Evolutionary conservation across 2,888 invertebrate species (phyloP).

Genomic region (Nomada ferruginata): DNA sequence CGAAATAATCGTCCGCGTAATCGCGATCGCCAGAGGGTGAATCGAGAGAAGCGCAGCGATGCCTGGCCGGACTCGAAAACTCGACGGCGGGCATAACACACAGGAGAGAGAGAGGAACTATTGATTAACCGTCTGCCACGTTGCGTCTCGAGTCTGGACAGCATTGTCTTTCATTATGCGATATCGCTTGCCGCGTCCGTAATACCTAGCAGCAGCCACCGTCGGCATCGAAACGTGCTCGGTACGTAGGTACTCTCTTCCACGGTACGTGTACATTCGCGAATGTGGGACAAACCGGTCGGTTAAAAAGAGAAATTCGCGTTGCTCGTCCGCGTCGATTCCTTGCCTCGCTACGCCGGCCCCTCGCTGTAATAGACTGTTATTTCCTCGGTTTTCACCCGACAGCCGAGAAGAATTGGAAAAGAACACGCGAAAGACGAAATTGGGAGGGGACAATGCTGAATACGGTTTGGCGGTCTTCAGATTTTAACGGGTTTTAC

Average conservation of each 20-base stretch:
- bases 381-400: not conserved
- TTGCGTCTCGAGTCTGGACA: conserved; percentile 75
- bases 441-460: too few relatives aligned
- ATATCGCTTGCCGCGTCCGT: conserved; percentile 59
- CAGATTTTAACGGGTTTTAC: too few relatives aligned
- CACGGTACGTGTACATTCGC: not conserved
- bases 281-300: conserved; percentile 41
- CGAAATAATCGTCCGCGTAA: conserved; percentile 22
- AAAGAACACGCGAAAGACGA: not conserved
- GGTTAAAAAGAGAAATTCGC: conserved; percentile 51
- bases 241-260: not conserved
- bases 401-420: not conserved
- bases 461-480: too few relatives aligned
- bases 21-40: conserved; percentile 8
- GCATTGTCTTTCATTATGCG: conserved; percentile 78
- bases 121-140: conserved; percentile 82
- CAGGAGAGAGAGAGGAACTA: conserved; percentile 75
- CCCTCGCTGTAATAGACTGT: not conserved
- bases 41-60: conserved; percentile 30
- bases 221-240: too few relatives aligned
- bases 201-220: too few relatives aligned
- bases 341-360: not conserved
- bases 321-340: conserved; percentile 9
- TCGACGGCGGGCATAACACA: conserved; percentile 66
- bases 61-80: conserved; percentile 62